Percentiles rank a stretch among this genome's conserved stretches.
phyloP scores from a whole-genome alignment of 2,888 invertebrate species.

The Clusia tigrina region DNA sequence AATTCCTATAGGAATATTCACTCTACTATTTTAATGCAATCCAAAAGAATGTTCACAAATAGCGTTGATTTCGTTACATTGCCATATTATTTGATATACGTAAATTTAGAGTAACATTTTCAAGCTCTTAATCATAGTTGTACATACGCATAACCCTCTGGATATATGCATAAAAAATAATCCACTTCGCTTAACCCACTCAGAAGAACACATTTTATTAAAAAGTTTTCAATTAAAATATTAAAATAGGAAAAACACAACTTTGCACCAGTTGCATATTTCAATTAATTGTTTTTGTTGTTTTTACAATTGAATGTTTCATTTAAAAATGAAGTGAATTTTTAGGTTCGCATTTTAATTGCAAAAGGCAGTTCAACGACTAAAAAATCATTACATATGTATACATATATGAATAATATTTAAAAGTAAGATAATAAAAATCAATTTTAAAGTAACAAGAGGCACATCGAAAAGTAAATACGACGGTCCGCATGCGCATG shows the following conservation, averaged over 20 bases:
- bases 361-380: slow-evolving; percentile 42
- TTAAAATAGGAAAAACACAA: slow-evolving; percentile 29
- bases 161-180: too few relatives aligned
- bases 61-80: too few relatives aligned
- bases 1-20: too few relatives aligned
- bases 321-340: slow-evolving; percentile 19
- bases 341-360: slow-evolving; percentile 15
- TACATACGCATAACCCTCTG: too few relatives aligned
- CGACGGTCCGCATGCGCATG: slow-evolving; percentile 25
- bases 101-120: too few relatives aligned
- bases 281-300: slow-evolving; percentile 23
- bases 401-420: neutral
- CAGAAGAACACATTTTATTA: slow-evolving; percentile 55
- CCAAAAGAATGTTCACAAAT: too few relatives aligned
- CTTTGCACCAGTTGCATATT: slow-evolving; percentile 12
- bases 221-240: slow-evolving; percentile 37
- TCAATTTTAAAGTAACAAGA: slow-evolving; percentile 47
- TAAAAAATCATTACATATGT: neutral
- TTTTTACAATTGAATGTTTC: slow-evolving; percentile 35
- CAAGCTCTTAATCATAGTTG: too few relatives aligned
- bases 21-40: too few relatives aligned
- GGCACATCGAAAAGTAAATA: slow-evolving; percentile 55
- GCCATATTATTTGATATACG: too few relatives aligned
- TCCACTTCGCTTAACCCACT: slow-evolving; percentile 55
- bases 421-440: slow-evolving; percentile 10